Evolutionary conservation across 2,113 vertebrate genomes (phyloP).

Genomic region (Oophaga pumilio): DNA sequence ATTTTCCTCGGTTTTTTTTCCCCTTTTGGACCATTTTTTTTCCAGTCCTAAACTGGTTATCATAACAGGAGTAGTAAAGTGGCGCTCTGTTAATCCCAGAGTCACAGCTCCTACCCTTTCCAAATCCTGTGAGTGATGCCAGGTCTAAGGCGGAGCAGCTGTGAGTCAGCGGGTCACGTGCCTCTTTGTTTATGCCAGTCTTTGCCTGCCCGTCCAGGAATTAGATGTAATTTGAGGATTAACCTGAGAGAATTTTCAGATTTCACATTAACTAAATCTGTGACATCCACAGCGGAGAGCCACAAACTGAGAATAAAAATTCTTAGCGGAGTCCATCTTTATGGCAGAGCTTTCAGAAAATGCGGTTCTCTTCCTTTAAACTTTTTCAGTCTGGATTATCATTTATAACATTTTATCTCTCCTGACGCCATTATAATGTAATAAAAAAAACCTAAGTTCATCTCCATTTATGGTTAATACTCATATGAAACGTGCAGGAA

Average conservation of each 20-base stretch:
- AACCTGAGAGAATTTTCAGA: not conserved
- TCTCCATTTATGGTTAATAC: not conserved
- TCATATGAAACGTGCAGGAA: not conserved
- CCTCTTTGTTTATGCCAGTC: constrained; percentile 27
- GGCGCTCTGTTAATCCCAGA: constrained; percentile 39
- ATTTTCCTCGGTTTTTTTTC: not conserved
- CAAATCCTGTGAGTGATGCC: not conserved
- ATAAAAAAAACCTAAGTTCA: not conserved
- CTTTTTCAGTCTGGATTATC: not conserved
- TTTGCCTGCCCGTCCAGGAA: constrained; percentile 21
- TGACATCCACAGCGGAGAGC: not conserved
- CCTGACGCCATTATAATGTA: not conserved
- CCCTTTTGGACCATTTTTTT: not conserved
- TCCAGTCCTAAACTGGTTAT: constrained; percentile 41
- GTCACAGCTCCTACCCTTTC: constrained; percentile 26
- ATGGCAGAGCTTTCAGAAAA: not conserved
- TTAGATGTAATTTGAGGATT: constrained; percentile 33
- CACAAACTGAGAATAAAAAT: not conserved
- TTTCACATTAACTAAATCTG: not conserved
- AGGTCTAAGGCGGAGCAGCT: not conserved
- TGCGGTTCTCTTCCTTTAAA: not conserved
- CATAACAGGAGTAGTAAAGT: constrained; percentile 34
- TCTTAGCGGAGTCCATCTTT: not conserved
- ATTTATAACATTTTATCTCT: not conserved
- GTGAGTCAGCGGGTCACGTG: constrained; percentile 40